Evolutionary conservation across 1,140 invertebrate species (phyloP), one percentile per base, ranked within the genome.

Genomic region (Drosophila aff.): DNA sequence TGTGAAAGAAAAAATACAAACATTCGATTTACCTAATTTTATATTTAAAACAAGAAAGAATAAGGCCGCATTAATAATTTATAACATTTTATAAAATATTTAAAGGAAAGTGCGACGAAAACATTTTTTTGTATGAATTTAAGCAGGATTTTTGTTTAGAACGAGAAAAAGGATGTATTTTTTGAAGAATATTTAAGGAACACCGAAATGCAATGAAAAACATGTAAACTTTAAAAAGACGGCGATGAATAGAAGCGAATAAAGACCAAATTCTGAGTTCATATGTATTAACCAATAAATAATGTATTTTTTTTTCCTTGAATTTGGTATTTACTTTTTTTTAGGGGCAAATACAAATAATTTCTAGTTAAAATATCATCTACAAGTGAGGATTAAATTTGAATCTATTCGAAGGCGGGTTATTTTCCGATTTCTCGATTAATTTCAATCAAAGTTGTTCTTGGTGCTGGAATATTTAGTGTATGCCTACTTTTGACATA

Each of bases 381-480:
- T 31, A 31, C 28, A 31, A 10, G 9, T 10, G 9, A 33, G 8
- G 2, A 10, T 33, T 5, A 33, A 33, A 33, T 33, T 33, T 33
- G 33, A 33, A 11, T 33, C 6, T 10, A 4, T 3, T 33, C 13
- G 1, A 38, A 38, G 23, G 23, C 23, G 10, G 9, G 18, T 16
- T 6, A 33, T 2, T 3, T 52, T 26, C 5, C 10, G n/a, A 11
- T 8, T 18, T 2, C 6, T 33, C 26, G 28, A 52, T 31, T 9
- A 9, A 11, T 18, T 1, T 33, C 28, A 8, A 1, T 7, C 28
- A 31, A 31, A 31, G 1, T 53, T 36, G 18, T 9, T 36, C 18
- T n/a, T 21, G 13, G 15, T 31, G 31, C 6, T 18, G 52, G 28
- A 18, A 21, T 18, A 55, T 55, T 55, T 55, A 55, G 52, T 55